Conservation (phyloP, 2,797 vertebrate genomes). For the Helarctos malayanus region DNA sequence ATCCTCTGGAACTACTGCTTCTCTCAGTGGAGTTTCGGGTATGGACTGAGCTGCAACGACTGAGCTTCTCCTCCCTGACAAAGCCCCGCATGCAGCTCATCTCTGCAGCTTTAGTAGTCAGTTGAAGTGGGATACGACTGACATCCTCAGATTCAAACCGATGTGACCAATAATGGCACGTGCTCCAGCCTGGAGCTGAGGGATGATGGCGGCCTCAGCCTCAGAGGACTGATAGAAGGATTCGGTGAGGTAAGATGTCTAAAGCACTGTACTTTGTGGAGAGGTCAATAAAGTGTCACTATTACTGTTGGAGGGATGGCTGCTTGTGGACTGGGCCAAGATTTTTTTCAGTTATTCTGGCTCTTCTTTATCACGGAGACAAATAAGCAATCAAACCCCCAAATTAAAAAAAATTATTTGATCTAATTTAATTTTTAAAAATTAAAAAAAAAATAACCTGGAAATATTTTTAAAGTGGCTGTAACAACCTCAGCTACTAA, state of each 20-base stretch:
- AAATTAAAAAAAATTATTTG: background rate
- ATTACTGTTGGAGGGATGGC: background rate
- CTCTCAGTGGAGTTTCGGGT: background rate
- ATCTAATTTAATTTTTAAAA: too few relatives aligned
- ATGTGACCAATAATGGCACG: background rate
- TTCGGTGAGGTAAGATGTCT: background rate
- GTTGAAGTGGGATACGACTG: background rate
- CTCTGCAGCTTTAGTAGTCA: background rate
- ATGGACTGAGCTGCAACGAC: background rate
- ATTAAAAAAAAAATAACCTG: background rate
- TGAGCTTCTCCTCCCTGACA: background rate
- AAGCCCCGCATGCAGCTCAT: background rate
- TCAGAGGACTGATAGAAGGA: background rate
- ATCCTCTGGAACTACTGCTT: background rate
- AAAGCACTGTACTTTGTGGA: constrained; percentile 34
- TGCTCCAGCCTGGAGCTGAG: background rate
- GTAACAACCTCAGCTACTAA: constrained; percentile 17
- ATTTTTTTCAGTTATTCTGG: constrained; percentile 31
- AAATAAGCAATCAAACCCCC: background rate
- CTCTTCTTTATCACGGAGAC: constrained; percentile 49
- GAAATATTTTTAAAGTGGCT: constrained; percentile 40
- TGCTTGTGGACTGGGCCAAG: background rate
- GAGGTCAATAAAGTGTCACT: background rate
- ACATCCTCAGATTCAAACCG: background rate
- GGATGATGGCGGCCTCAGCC: background rate